Evolutionary conservation across 2,113 vertebrate genomes (phyloP), one percentile per base, ranked within the genome.

Genomic region (Eretmochelys imbricata): DNA sequence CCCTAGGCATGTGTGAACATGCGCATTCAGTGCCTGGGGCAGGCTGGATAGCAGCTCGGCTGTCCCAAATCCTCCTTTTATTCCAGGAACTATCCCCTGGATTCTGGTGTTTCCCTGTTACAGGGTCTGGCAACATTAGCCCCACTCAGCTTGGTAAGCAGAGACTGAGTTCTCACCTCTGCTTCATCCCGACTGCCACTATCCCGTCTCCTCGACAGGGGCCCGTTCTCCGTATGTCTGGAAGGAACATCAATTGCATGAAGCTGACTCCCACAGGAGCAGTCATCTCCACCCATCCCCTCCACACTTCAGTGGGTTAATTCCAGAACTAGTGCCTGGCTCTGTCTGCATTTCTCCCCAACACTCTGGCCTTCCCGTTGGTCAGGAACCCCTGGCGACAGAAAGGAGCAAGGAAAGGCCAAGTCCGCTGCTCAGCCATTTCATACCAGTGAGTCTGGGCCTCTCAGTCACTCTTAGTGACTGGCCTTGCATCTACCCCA

Each of bases 101-200:
- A 10, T 54, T 4, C 1, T 0, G 0, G 35, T 8, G 4, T 57
- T 69, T 5, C 0, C 1, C 1, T 54, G 51, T 3, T 3, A 12
- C 2, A 9, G 29, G 10, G 8, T n/a, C 46, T 29, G 75, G 59
- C 29, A 49, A 38, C 62, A n/a, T 8, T 8, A 48, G 19, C 48
- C 4, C 69, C 31, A 0, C 35, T 1, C 38, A 4, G n/a, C 59
- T 38, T 65, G 17, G 20, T 17, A 38, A 38, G 19, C 17, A 22
- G n/a, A 22, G 35, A 20, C 57, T 7, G 88, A 51, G 92, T 83
- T 84, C 93, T 90, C 89, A 97, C 97, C 97, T 97, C 94, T 12
- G 84, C 85, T 81, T 80, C 93, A 65, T 0, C 80, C 91, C 65
- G 91, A 84, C 35, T 84, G 94, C 16, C 3, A 0, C 35, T 20